Conservation (phyloP, 2,113 vertebrate genomes). For the Bettongia penicillata region DNA sequence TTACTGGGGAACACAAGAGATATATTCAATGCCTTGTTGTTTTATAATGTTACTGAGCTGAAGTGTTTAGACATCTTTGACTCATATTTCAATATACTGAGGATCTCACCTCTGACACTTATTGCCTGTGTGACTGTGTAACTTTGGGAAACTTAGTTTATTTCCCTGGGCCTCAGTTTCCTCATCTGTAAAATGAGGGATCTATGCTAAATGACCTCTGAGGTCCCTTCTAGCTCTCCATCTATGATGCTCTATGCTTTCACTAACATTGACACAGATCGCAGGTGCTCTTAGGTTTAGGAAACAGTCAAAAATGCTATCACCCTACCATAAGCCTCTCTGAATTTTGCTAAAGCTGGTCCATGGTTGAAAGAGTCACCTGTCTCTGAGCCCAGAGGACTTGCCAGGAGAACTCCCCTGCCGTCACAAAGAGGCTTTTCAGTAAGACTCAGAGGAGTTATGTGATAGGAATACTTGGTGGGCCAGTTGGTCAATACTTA, state of each 20-base stretch:
- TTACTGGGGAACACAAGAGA: slow-evolving; percentile 49
- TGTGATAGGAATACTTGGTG: neutral
- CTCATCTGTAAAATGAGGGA: neutral
- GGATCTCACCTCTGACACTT: neutral
- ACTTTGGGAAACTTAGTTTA: neutral
- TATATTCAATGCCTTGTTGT: slow-evolving; percentile 42
- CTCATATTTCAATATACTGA: neutral
- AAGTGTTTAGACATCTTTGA: neutral
- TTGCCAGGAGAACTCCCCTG: neutral
- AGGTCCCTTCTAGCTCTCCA: neutral
- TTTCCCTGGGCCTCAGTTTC: neutral
- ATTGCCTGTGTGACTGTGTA: neutral
- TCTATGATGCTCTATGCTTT: neutral
- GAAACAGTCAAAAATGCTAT: neutral
- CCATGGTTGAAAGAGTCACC: neutral
- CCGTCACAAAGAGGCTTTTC: neutral
- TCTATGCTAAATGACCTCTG: neutral
- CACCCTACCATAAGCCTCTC: neutral
- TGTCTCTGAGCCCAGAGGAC: neutral
- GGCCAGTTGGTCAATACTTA: neutral
- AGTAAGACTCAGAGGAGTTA: neutral
- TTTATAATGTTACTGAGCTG: slow-evolving; percentile 36
- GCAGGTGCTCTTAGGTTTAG: neutral
- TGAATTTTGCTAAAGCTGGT: neutral
- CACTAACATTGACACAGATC: neutral